Percentiles rank a stretch among this genome's conserved stretches.
Evolutionary conservation across 2,888 invertebrate species (phyloP).

Genomic region (Parnassius smintheus): DNA sequence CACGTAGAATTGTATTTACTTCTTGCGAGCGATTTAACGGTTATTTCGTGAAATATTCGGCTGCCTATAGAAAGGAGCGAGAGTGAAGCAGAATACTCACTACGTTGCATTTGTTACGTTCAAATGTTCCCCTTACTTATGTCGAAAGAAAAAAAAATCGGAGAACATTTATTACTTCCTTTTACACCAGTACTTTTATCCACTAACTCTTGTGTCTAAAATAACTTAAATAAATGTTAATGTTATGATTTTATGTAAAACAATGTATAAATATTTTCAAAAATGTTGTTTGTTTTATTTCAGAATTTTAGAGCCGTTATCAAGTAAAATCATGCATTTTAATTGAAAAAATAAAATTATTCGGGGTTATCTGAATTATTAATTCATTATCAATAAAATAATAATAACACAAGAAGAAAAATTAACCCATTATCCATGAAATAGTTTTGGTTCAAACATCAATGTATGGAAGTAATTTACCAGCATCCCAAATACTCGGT

Average conservation of each 20-base stretch:
- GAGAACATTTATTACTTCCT: slow-evolving; percentile 17
- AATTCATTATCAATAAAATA: not conserved
- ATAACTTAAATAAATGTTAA: too few relatives aligned
- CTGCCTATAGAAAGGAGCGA: slow-evolving; percentile 20
- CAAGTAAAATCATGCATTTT: too few relatives aligned
- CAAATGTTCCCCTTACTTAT: slow-evolving; percentile 15
- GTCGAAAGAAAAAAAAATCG: slow-evolving; percentile 15
- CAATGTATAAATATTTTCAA: too few relatives aligned
- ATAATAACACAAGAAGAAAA: too few relatives aligned
- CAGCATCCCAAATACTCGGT: slow-evolving; percentile 14
- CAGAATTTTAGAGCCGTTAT: too few relatives aligned
- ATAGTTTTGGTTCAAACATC: not conserved
- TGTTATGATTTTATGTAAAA: too few relatives aligned
- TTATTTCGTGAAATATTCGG: slow-evolving; percentile 25
- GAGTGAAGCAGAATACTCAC: slow-evolving; percentile 8
- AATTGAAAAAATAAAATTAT: not conserved
- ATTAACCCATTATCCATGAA: not conserved
- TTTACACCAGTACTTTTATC: slow-evolving; percentile 1
- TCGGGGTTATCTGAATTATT: not conserved
- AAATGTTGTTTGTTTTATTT: too few relatives aligned
- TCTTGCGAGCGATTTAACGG: slow-evolving; percentile 23
- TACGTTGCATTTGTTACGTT: slow-evolving; percentile 17
- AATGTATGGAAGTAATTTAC: slow-evolving; percentile 8
- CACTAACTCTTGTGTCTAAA: not conserved
- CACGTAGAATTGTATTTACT: slow-evolving; percentile 22